Conservation (phyloP, 2,113 vertebrate genomes). For the Felis chaus region DNA sequence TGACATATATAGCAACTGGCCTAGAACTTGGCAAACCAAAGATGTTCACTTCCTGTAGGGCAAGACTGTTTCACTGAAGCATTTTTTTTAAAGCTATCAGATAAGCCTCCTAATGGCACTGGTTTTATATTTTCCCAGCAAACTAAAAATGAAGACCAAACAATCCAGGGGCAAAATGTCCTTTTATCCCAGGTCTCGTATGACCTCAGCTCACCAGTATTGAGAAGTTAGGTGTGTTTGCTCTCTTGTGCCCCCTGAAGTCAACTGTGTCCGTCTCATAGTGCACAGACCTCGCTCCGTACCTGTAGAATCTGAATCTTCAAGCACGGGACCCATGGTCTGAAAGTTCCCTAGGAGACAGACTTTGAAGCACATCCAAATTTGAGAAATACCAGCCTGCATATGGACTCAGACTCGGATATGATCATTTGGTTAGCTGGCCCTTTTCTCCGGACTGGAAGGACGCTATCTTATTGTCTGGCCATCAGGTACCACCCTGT, state of each 20-base stretch:
- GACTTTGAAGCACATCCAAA: neutral
- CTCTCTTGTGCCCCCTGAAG: neutral
- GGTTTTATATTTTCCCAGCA: neutral
- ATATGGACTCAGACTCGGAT: neutral
- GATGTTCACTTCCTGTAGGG: neutral
- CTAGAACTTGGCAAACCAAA: neutral
- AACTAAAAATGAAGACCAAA: neutral
- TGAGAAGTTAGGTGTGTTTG: neutral
- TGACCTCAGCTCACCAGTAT: neutral
- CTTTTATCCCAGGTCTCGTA: neutral
- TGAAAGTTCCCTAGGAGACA: neutral
- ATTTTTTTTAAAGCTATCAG: neutral
- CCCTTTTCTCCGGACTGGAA: neutral
- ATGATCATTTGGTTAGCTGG: neutral
- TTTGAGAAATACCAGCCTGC: neutral
- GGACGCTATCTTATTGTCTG: neutral
- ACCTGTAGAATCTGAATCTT: neutral
- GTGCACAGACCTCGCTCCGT: fast-evolving
- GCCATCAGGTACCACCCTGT: neutral
- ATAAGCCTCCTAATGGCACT: neutral
- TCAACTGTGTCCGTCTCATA: neutral
- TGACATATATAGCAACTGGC: neutral
- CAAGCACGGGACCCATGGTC: neutral
- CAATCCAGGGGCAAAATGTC: neutral
- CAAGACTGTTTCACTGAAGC: neutral